Percentiles rank a stretch among this genome's conserved stretches.
These are phyloP conservation scores for Horisme vitalbata DNA, from an alignment of 2,888 invertebrate genomes.

Conservation along the genomic window DNA sequence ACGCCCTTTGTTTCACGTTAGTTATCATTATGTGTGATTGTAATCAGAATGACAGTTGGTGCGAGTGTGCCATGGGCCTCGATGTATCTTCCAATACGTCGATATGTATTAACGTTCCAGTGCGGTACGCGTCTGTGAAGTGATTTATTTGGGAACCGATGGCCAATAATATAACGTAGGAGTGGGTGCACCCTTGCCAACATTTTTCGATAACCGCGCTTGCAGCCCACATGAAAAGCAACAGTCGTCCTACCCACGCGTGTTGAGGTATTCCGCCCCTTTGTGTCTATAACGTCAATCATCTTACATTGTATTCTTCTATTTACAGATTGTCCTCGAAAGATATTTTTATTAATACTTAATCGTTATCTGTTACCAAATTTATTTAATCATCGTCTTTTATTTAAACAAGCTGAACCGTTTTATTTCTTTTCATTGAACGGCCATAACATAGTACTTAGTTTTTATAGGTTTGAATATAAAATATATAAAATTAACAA, in stretches of 20 bases:
- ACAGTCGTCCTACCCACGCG: constrained; percentile 55
- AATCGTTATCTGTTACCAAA: no score
- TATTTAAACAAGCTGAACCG: not conserved
- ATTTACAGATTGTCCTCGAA: constrained; percentile 40
- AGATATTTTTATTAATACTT: no score
- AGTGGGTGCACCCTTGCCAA: constrained; percentile 41
- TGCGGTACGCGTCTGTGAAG: constrained; percentile 18
- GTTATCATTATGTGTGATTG: constrained; percentile 6
- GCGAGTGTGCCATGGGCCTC: constrained; percentile 14
- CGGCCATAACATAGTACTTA: no score
- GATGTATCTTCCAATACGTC: constrained; percentile 28
- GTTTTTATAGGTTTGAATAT: no score
- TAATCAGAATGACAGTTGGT: constrained; percentile 13
- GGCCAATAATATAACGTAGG: constrained; percentile 41
- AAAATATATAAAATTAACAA: no score
- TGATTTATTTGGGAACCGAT: constrained; percentile 38
- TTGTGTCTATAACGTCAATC: constrained; percentile 43
- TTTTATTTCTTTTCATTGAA: no score
- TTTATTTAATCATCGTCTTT: not conserved
- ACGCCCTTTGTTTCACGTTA: constrained; percentile 12
- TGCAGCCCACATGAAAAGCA: constrained; percentile 38
- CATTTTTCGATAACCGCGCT: constrained; percentile 33
- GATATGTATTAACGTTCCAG: constrained; percentile 32
- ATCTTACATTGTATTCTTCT: constrained; percentile 38
- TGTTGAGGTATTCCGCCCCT: constrained; percentile 51